Percentiles rank a stretch among this genome's conserved stretches.
Conservation (phyloP, 2,888 invertebrate species). For the Drosophila greeni region DNA sequence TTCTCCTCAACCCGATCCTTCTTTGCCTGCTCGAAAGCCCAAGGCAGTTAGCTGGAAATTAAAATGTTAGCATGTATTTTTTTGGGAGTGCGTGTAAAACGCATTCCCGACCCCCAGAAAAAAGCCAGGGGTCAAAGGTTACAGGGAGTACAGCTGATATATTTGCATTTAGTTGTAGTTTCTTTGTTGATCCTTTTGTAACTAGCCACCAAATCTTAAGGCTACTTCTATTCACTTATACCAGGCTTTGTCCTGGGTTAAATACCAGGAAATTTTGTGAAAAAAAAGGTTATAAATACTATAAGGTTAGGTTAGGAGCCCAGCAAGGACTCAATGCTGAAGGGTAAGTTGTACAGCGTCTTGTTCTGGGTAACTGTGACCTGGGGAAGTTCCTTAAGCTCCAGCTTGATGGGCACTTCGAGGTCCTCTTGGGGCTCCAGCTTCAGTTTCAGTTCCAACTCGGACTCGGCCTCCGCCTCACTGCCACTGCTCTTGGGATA, state of each 20-base stretch:
- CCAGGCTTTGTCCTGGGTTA: background rate
- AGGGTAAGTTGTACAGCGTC: slow-evolving; percentile 80
- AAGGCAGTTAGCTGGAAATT: slow-evolving; percentile 58
- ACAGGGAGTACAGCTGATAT: background rate
- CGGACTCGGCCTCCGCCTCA: slow-evolving; percentile 27
- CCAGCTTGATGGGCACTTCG: slow-evolving; percentile 20
- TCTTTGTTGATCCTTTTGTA: background rate
- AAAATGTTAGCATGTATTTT: slow-evolving; percentile 41
- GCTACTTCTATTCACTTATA: slow-evolving; percentile 2
- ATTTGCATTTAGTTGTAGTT: background rate
- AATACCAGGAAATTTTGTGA: too few species aligned
- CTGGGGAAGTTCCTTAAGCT: slow-evolving; percentile 12
- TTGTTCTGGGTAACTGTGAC: slow-evolving; percentile 69
- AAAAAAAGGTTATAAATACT: background rate
- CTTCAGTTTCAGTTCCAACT: background rate
- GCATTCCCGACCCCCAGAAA: slow-evolving; percentile 19
- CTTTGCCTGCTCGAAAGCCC: too few species aligned
- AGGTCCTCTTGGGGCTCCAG: slow-evolving; percentile 1
- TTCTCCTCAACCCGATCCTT: too few species aligned
- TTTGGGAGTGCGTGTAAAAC: slow-evolving; percentile 2
- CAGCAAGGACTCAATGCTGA: slow-evolving; percentile 91
- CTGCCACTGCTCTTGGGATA: slow-evolving; percentile 50
- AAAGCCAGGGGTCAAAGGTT: background rate
- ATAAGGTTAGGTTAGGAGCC: slow-evolving; percentile 78
- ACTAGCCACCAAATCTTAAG: slow-evolving; percentile 24